These are phyloP conservation scores for Aphodius sticticus DNA, from an alignment of 2,888 invertebrate species.

Conservation along the genomic window DNA sequence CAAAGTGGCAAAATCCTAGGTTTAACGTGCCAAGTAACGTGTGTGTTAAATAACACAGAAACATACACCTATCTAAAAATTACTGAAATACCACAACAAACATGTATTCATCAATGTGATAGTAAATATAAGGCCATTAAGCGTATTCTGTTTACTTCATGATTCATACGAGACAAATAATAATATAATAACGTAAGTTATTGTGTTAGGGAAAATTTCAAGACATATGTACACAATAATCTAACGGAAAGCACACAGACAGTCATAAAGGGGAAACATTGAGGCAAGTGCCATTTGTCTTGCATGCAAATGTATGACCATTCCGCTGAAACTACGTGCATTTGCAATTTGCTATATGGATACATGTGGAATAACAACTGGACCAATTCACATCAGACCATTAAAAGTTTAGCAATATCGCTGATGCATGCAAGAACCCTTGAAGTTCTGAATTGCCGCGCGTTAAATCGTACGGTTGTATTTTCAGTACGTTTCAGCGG, in stretches of 20 bases:
- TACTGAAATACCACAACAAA: too few relatives aligned
- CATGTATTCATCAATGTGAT: too few relatives aligned
- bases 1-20: too few relatives aligned
- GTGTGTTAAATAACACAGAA: too few relatives aligned
- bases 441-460: neutral
- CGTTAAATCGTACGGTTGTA: neutral
- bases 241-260: neutral
- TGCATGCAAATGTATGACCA: conserved; percentile 4
- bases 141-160: too few relatives aligned
- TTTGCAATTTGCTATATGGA: conserved; percentile 4
- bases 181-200: too few relatives aligned
- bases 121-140: too few relatives aligned
- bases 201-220: neutral
- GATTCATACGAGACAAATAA: too few relatives aligned
- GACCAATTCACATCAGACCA: neutral
- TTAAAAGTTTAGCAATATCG: conserved; percentile 4
- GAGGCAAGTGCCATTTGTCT: neutral
- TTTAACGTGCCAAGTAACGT: too few relatives aligned
- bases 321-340: neutral
- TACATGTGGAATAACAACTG: neutral
- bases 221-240: neutral
- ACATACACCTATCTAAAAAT: too few relatives aligned
- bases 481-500: neutral
- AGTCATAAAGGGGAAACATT: neutral
- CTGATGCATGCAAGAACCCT: conserved; percentile 4